These are phyloP conservation scores for Lomographa bimaculata DNA, from an alignment of 2,888 invertebrate species.

Conservation along the genomic window DNA sequence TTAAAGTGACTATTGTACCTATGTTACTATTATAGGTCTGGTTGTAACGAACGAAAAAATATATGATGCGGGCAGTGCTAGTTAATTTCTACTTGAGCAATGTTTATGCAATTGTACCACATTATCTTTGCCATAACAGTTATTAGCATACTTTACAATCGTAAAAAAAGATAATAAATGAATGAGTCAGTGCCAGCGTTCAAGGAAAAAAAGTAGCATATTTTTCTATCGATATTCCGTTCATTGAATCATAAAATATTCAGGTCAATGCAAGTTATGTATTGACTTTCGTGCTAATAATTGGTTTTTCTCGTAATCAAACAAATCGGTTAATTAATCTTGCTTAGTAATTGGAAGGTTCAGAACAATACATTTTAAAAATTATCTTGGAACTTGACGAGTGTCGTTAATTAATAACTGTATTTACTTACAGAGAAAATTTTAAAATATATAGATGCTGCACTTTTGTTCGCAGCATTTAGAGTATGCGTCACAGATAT, in stretches of 20 bases:
- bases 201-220: constrained; percentile 1
- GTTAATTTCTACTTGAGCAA: not conserved
- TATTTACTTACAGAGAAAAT: too few relatives aligned
- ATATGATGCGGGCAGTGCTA: constrained; percentile 11
- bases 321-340: constrained; percentile 5
- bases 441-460: too few relatives aligned
- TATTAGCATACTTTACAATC: constrained; percentile 16
- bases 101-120: constrained; percentile 12
- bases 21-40: too few relatives aligned
- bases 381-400: too few relatives aligned
- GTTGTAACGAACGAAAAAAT: too few relatives aligned
- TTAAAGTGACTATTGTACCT: too few relatives aligned
- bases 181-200: constrained; percentile 5
- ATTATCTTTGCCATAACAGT: constrained; percentile 13
- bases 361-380: too few relatives aligned
- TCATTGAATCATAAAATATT: constrained; percentile 30
- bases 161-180: constrained; percentile 17
- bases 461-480: too few relatives aligned
- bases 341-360: not conserved
- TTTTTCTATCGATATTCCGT: constrained; percentile 4
- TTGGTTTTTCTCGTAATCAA: constrained; percentile 25
- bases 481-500: too few relatives aligned
- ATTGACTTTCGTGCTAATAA: constrained; percentile 40
- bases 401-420: too few relatives aligned
- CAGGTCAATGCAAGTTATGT: constrained; percentile 35